phyloP scores from a whole-genome alignment of 2,113 vertebrate species.

The Myrmophylax atrothorax region DNA sequence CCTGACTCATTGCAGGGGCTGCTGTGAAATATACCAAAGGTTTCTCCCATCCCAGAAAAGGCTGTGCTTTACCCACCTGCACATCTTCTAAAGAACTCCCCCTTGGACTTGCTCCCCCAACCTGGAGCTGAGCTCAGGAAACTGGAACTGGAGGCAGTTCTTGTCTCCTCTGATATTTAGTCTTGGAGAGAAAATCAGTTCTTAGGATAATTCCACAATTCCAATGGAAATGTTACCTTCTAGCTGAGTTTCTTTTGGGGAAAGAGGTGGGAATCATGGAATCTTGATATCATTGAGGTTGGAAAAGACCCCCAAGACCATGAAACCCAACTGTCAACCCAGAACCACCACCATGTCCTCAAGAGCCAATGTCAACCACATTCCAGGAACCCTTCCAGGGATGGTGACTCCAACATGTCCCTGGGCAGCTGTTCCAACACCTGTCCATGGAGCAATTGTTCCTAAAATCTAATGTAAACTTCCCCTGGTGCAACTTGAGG shows the following conservation, averaged over 20 bases:
- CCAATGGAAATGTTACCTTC: neutral
- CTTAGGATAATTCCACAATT: neutral
- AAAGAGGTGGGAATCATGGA: neutral
- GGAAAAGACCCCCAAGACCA: neutral
- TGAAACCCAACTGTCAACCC: neutral
- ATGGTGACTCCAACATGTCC: neutral
- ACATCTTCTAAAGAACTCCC: neutral
- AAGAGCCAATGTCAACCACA: accelerated
- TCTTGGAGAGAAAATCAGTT: neutral
- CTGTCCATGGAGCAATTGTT: neutral
- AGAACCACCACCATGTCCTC: neutral
- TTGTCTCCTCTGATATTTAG: neutral
- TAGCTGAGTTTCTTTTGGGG: neutral
- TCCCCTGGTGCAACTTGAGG: neutral
- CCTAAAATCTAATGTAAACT: neutral
- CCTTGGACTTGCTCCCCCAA: neutral
- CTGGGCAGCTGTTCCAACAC: neutral
- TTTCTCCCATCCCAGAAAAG: neutral
- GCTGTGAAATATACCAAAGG: neutral
- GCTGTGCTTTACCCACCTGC: accelerated
- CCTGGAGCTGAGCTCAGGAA: neutral
- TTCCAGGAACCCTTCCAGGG: neutral
- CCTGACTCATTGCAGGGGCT: neutral
- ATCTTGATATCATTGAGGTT: neutral
- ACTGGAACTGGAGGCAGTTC: neutral